These are phyloP conservation scores for Mechanitis messenoides DNA, from an alignment of 2,888 invertebrate species.

Conservation along the genomic window DNA sequence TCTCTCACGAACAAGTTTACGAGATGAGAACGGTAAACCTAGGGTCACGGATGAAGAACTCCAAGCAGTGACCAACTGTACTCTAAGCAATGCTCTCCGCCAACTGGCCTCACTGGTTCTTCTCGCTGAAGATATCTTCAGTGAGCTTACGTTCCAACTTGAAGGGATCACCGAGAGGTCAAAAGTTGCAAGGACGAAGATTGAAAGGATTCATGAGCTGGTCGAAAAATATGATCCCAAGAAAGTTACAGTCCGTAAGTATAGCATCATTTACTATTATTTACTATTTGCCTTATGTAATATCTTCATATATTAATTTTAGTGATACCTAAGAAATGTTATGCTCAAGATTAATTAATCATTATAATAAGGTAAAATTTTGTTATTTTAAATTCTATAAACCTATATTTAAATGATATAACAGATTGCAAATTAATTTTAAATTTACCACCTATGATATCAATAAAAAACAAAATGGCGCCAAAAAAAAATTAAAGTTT, in stretches of 20 bases:
- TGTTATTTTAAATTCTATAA: too few species aligned
- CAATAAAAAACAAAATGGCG: background rate
- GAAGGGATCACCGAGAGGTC: slow-evolving; percentile 85
- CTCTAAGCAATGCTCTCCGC: slow-evolving; percentile 87
- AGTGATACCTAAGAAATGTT: too few species aligned
- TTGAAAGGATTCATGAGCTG: slow-evolving; percentile 82
- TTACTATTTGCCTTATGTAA: slow-evolving; percentile 8
- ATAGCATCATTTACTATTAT: slow-evolving; percentile 27
- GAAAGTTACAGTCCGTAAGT: slow-evolving; percentile 96
- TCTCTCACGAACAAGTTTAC: slow-evolving; percentile 82
- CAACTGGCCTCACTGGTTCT: slow-evolving; percentile 91
- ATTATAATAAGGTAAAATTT: too few species aligned
- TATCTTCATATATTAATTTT: too few species aligned
- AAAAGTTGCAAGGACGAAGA: slow-evolving; percentile 81
- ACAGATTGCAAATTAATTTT: too few species aligned
- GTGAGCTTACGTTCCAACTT: slow-evolving; percentile 85
- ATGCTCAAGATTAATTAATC: too few species aligned
- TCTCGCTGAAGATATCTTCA: slow-evolving; percentile 90
- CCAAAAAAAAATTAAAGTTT: background rate
- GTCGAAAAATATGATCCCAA: slow-evolving; percentile 89
- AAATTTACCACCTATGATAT: background rate
- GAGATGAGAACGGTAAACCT: slow-evolving; percentile 76
- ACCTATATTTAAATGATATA: too few species aligned
- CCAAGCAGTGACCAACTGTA: slow-evolving; percentile 90
- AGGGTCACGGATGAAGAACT: slow-evolving; percentile 84